Base-by-base conservation (phyloP, 2,888 invertebrate species). In the Thera obeliscata region DNA sequence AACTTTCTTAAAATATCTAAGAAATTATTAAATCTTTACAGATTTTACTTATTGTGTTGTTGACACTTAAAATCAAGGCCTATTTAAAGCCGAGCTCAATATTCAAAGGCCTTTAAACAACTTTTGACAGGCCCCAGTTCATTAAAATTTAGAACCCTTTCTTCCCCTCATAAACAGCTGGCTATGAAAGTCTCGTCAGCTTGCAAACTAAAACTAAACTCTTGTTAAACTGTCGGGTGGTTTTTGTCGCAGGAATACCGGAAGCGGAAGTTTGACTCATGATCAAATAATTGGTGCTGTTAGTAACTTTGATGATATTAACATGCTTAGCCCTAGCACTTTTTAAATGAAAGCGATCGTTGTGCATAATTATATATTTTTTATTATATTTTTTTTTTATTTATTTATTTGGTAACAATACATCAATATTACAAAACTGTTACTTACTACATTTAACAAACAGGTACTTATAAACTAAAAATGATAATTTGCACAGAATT, bases 151-250 rank as follows among this genome's bases (percentile, higher is more conserved):
- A 4, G 36, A 35, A 36, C 3, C 36, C 11, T 48, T 58, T 52
- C 41, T 52, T 56, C 55, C 38, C 38, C 9, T 60, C 41, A 52
- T 52, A 50, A 41, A 52, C 60, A 52, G 60, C 59, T 36, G 33
- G 52, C 11, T 52, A 22, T 41, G 48, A 60, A 60, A 50, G 49
- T 36, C 35, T 59, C 9, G 35, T 35, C 48, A n/a, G 36, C 3
- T 50, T 9, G 4, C 7, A 36, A 59, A 60, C 60, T 52, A 60
- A 33, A 46, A 57, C 22, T 46, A 50, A 52, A 52, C 50, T 41
- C 52, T 60, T 52, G 50, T 49, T 59, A 59, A 59, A 60, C 52
- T 57, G 56, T 46, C 9, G 5, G 38, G 60, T 5, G 49, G 22
- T 60, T 50, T 57, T 46, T 56, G 56, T 43, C 22, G 43, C 9